phyloP scores from a whole-genome alignment of 2,888 invertebrate genomes.

The Nymphalis polychloros region DNA sequence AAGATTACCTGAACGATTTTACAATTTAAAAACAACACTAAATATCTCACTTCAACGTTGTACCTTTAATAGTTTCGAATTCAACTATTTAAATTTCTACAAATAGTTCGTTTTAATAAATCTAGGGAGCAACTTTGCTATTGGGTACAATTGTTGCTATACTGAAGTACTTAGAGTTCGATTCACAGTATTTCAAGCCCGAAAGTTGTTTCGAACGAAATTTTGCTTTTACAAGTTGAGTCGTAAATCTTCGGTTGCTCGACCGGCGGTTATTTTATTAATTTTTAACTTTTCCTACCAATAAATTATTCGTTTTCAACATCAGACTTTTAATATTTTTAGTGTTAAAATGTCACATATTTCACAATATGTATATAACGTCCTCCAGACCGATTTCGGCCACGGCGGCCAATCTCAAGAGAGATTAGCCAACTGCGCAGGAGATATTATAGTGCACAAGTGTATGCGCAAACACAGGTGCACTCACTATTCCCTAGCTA shows the following conservation, averaged over 20 bases:
- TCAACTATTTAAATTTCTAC: slow-evolving; percentile 40
- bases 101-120: slow-evolving; percentile 46
- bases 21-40: no score
- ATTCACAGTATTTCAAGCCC: slow-evolving; percentile 26
- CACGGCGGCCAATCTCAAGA: no score
- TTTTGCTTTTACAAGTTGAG: slow-evolving; percentile 30
- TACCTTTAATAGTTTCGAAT: slow-evolving; percentile 24
- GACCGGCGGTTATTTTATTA: slow-evolving; percentile 33
- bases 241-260: slow-evolving; percentile 35
- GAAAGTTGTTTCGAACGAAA: slow-evolving; percentile 26
- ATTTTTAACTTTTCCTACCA: slow-evolving; percentile 26
- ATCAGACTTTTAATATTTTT: neutral
- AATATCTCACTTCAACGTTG: neutral
- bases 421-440: no score
- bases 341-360: neutral
- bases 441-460: no score
- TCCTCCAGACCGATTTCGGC: no score
- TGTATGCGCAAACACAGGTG: no score
- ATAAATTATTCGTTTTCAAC: slow-evolving; percentile 22
- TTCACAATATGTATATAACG: no score
- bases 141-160: slow-evolving; percentile 40
- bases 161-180: slow-evolving; percentile 29
- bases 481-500: no score
- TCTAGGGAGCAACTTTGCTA: slow-evolving; percentile 41
- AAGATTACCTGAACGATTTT: no score